A percentile compares a stretch with the other conserved stretches of the same genome.
Conservation (phyloP, 35 echinoderm and acorn worm genomes). For the Nesometra sesokonis region DNA sequence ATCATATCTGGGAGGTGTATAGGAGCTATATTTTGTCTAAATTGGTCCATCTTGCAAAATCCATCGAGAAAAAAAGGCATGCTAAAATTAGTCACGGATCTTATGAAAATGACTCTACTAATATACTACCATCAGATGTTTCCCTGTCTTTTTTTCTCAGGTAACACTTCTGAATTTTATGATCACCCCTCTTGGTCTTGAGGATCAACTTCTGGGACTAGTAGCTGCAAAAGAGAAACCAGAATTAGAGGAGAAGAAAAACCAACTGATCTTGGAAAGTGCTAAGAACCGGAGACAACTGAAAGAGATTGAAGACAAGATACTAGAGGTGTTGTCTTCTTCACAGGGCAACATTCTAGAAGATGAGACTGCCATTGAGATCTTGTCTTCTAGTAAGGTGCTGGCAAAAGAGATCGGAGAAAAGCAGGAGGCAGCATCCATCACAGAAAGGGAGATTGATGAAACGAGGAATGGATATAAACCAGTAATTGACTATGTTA, state of each 20-base stretch:
- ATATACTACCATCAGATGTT: too few relatives aligned
- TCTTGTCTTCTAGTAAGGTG: constrained; percentile 89
- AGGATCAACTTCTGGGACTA: constrained; percentile 86
- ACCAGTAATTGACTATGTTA: too few relatives aligned
- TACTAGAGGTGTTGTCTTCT: constrained; percentile 76
- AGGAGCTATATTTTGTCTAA: too few relatives aligned
- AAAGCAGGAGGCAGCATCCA: constrained; percentile 75
- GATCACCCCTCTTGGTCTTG: constrained; percentile 93
- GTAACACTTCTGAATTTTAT: constrained; percentile 70
- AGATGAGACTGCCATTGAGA: constrained; percentile 97
- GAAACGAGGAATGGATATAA: constrained; percentile 97
- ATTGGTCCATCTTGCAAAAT: too few relatives aligned
- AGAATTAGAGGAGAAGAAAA: constrained; percentile 93
- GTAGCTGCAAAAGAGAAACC: constrained; percentile 96
- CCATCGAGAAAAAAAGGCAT: too few relatives aligned
- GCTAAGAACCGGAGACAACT: constrained; percentile 90
- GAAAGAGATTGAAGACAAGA: constrained; percentile 99
- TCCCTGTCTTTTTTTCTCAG: too few relatives aligned
- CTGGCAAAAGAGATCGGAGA: constrained; percentile 92
- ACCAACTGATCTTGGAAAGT: constrained; percentile 91
- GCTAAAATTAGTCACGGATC: too few relatives aligned
- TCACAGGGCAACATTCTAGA: constrained; percentile 97
- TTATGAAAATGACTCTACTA: too few relatives aligned
- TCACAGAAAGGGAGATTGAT: constrained; percentile 91
- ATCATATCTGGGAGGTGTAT: too few relatives aligned